Evolutionary conservation across 2,797 vertebrate genomes (phyloP).

Genomic region (Sebastes trivittatus): DNA sequence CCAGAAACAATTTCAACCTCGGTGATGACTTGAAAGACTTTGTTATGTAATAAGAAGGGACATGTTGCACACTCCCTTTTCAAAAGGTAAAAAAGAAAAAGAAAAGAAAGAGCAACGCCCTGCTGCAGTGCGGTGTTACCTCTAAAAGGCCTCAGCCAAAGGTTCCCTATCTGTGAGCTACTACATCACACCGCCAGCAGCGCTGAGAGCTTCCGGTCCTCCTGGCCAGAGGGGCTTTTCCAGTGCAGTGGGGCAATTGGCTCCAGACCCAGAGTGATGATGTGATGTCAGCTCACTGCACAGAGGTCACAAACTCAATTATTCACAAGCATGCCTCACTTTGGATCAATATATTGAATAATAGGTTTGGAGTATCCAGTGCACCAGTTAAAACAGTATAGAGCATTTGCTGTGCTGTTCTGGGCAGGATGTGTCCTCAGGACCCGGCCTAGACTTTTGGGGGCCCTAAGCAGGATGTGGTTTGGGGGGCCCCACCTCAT

Average conservation of each 20-base stretch:
- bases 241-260: slow-evolving; percentile 13
- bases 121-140: not conserved
- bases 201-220: not conserved
- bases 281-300: slow-evolving; percentile 48
- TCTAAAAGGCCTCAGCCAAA: not conserved
- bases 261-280: slow-evolving; percentile 34
- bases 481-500: not conserved
- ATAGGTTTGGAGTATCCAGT: not conserved
- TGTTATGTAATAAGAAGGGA: not conserved
- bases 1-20: not conserved
- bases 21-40: not conserved
- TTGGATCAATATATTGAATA: slow-evolving; percentile 47
- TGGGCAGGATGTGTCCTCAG: not conserved
- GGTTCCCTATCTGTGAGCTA: not conserved
- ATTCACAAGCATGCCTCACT: slow-evolving; percentile 42
- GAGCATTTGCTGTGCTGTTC: not conserved
- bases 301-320: slow-evolving; percentile 51
- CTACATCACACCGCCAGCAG: not conserved
- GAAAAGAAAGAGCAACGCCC: not conserved
- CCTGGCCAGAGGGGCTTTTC: slow-evolving; percentile 38
- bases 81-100: not conserved
- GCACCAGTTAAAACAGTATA: not conserved
- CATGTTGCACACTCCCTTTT: not conserved
- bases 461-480: not conserved
- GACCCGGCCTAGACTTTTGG: rapidly evolving